Evolutionary conservation across 1,140 invertebrate species (phyloP).

Genomic region (Gonioctena quinquepunctata): DNA sequence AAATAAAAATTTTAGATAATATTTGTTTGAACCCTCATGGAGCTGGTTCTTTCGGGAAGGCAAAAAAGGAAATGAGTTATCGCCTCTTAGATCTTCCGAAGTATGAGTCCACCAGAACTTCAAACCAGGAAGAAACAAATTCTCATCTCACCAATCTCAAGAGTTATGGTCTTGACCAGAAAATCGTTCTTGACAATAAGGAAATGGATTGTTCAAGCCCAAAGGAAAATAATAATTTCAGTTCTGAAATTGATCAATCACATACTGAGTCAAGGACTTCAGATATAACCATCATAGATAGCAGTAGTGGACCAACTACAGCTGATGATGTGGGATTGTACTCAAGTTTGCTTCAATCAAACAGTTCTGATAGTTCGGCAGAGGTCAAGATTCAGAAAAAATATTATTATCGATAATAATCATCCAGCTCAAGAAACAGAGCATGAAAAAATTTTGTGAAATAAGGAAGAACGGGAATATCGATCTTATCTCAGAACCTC

Average conservation of each 20-base stretch:
- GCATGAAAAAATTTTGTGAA: background rate
- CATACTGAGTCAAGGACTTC: background rate
- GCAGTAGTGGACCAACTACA: background rate
- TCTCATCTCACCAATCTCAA: background rate
- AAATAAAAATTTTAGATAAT: background rate
- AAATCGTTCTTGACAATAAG: background rate
- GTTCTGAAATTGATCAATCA: background rate
- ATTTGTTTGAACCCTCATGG: background rate
- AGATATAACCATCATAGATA: background rate
- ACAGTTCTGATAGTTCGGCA: background rate
- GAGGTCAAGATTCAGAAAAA: background rate
- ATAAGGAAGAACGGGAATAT: no score
- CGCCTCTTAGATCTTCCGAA: background rate
- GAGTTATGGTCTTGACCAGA: background rate
- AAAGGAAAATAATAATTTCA: background rate
- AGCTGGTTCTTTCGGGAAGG: background rate
- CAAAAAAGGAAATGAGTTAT: background rate
- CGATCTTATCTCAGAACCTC: background rate
- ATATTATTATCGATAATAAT: background rate
- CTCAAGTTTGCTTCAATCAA: background rate
- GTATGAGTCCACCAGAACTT: background rate
- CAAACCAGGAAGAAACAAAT: background rate
- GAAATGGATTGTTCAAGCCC: background rate
- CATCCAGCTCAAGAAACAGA: background rate
- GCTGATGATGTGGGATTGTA: background rate